Evolutionary conservation across 2,113 vertebrate species (phyloP).

Genomic region (Regulus satrapa): DNA sequence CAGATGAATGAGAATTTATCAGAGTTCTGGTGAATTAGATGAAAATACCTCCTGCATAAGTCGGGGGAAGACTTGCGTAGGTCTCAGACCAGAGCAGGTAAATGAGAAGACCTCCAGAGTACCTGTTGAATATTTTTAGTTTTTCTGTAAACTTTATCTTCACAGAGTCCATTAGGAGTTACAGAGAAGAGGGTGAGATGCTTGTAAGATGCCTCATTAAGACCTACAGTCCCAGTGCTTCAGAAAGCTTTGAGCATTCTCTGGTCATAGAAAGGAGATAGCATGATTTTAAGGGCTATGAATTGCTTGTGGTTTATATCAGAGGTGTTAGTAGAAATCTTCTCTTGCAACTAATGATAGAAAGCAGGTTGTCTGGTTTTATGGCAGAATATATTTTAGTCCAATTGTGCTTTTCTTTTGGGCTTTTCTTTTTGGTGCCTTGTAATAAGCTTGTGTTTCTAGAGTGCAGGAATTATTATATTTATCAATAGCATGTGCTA

Average conservation of each 20-base stretch:
- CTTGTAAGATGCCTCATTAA: background rate
- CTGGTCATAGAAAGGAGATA: background rate
- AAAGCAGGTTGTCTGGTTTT: background rate
- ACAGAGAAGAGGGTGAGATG: background rate
- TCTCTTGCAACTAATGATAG: background rate
- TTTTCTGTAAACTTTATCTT: background rate
- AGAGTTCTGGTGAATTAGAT: background rate
- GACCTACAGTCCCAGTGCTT: background rate
- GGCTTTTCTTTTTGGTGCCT: background rate
- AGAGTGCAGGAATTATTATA: background rate
- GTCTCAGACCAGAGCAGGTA: background rate
- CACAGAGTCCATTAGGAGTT: background rate
- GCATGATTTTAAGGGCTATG: background rate
- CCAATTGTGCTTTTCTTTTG: background rate
- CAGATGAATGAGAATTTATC: background rate
- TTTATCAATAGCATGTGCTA: background rate
- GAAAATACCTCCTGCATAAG: background rate
- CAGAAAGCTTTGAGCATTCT: background rate
- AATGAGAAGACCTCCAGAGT: background rate
- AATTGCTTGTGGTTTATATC: background rate
- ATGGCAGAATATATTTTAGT: background rate
- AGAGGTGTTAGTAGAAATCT: background rate
- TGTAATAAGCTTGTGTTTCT: background rate
- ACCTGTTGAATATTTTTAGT: background rate
- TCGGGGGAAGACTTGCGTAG: background rate